Base-by-base conservation (phyloP, 2,797 vertebrate genomes). In the Molossus molossus region DNA sequence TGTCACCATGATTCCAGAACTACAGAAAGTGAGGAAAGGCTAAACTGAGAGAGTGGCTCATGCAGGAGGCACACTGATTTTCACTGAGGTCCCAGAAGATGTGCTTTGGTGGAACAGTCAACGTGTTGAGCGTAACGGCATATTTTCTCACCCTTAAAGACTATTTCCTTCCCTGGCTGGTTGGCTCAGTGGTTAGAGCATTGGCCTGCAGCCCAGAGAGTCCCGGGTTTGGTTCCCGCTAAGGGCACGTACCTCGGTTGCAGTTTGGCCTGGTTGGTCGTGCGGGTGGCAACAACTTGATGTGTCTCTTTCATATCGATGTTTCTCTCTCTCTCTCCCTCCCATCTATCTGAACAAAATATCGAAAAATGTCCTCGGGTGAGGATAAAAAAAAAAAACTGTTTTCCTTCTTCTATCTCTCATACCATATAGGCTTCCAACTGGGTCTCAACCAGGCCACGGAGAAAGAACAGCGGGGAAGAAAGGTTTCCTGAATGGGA, bases 101-200 rank as follows among this genome's bases (percentile, higher is more conserved):
- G 11, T 11, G 25, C n/a, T 40, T 50, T 48, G 3, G 27, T 58
- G 27, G 23, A 29, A 72, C 15, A 65, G 25, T 23, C 55, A 90
- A 62, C 18, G 40, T 15, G 57, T 65, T 86, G 65, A 9, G 53
- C 40, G 12, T 9, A 87, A 81, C 10, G 21, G 6, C 80, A 8
- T 84, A 70, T 73, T 81, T 82, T 84, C 29, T 85, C 29, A 89
- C 57, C 13, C 45, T 45, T 20, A 84, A 76, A 81, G 45, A 87
- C 4, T n/a, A 84, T 75, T 9, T 62, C 37, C 60, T 65, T 2
- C 33, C 33, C 33, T 33, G 33, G 33, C 33, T 3, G 33, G 33
- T 33, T 33, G 33, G 33, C 33, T 33, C 33, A 33, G 33, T 3
- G 33, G 33, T 33, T 33, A 33, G 33, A 33, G 33, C 3, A 3